Evolutionary conservation across 2,113 vertebrate genomes (phyloP), one percentile per base, ranked within the genome.

Genomic region (Oriolus oriolus): DNA sequence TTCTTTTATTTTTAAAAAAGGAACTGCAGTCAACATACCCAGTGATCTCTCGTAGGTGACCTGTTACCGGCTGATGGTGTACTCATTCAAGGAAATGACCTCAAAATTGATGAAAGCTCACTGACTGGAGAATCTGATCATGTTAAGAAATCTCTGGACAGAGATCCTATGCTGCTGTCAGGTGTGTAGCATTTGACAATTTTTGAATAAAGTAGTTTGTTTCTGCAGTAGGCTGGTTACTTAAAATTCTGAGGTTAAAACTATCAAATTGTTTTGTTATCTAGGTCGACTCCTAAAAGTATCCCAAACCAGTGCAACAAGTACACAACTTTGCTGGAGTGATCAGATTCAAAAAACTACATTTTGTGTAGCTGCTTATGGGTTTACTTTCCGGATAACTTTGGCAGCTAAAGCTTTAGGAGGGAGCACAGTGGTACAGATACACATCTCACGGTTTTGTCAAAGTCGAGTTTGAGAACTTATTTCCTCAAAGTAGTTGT

Each of bases 101-200:
- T 99, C 63, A 99, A 99, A 98, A 99, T 99, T 73, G 99, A 99
- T 91, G 99, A 99, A 97, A 99, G 99, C 95, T 99, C 99, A 3
- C 97, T 99, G 96, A 99, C 99, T 69, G 99, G 99, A 88, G 99
- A 99, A 98, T 99, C 99, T 59, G 99, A 99, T 97, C 99, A 99
- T 85, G 99, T 99, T 96, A 99, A 99, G 97, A 99, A 99, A 95
- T 98, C 98, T 28, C 96, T 98, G 96, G 98, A 98, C 95, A 99
- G 99, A 97, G 99, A 99, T 98, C 99, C 99, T 74, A 98, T 99
- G 98, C 98, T 99, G 90, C 97, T 99, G 84, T 99, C 99, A 98
- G 99, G 99, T 99, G 95, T 44, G 95, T 96, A 80, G 82, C 5
- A 2, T 83, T 76, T 74, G 49, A 13, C 35, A 78, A 1, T 59